Evolutionary conservation across 2,113 vertebrate species (phyloP), one percentile per base, ranked within the genome.

Genomic region (Sarotherodon lohbergeri): DNA sequence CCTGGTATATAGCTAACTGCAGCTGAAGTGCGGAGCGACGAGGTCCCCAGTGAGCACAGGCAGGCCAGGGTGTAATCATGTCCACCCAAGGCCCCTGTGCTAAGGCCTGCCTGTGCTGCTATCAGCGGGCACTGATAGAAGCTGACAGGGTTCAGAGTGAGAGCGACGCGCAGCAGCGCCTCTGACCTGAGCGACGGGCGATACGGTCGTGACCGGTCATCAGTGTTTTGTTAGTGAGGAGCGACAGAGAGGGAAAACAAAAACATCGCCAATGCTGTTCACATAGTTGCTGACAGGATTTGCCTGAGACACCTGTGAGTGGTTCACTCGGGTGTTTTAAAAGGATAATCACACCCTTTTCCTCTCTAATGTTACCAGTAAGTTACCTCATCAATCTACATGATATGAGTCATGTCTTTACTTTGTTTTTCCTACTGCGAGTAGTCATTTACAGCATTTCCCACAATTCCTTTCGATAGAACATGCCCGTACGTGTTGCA

Each of bases 101-200:
- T 63, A 27, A 80, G 66, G 80, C 80, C 68, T 7, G 68, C 34
- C 84, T 61, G 46, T 22, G 91, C 5, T 80, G 24, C 89, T 61
- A 56, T 84, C 88, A 36, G 88, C 80, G 6, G 76, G 46, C 78
- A 3, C 91, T 92, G 90, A 94, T 87, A 41, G 84, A 89, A 57
- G 80, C 63, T 86, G 94, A 94, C 94, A 92, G 93, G 88, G 91
- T 89, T 92, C 91, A 78, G 86, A 82, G 83, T 10, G 80, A 85
- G 88, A 85, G 87, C 32, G 52, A 91, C 24, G 61, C 86, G 87
- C 81, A 73, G 85, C 87, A 36, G 84, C 17, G n/a, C 78, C 91
- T 85, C 89, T 88, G 88, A 95, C 93, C 88, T 52, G 71, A 81
- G 59, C 29, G 12, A 61, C 81, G 17, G 81, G 59, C 27, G 36